Conservation (phyloP, 2,888 invertebrate genomes). For the Noctua fimbriata region DNA sequence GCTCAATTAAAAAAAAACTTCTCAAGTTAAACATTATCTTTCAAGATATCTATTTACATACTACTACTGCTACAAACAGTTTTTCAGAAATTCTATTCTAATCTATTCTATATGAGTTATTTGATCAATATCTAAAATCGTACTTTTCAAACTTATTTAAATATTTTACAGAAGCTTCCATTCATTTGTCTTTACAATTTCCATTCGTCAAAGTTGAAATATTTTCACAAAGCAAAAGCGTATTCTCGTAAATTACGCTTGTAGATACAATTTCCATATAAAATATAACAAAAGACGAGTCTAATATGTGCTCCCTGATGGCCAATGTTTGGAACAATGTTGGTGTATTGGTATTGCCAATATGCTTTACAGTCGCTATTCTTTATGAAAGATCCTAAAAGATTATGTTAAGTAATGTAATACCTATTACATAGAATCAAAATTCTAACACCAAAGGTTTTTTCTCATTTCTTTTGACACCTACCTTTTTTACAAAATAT, state of each 20-base stretch:
- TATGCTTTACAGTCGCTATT: not conserved
- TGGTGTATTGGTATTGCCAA: slow-evolving; percentile 11
- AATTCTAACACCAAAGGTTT: not conserved
- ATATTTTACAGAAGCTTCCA: slow-evolving; percentile 38
- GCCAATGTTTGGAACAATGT: slow-evolving; percentile 35
- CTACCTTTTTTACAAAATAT: not conserved
- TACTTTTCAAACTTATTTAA: slow-evolving; percentile 25
- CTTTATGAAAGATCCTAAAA: not conserved
- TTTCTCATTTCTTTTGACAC: not conserved
- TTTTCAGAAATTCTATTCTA: no score
- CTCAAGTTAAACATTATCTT: not conserved
- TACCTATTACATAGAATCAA: not conserved
- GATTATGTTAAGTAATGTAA: not conserved
- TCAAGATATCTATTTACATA: not conserved
- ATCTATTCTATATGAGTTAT: not conserved
- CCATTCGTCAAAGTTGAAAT: slow-evolving; percentile 53
- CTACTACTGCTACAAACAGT: no score
- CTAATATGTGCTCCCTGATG: slow-evolving; percentile 42
- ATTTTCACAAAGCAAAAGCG: slow-evolving; percentile 52
- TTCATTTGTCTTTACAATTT: slow-evolving; percentile 46
- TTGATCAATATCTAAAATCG: slow-evolving; percentile 7
- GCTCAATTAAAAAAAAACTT: not conserved
- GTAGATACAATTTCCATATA: slow-evolving; percentile 59
- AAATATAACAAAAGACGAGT: slow-evolving; percentile 47
- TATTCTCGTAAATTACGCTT: slow-evolving; percentile 54